phyloP scores from a whole-genome alignment of 2,797 vertebrate species.

The Mastacembelus armatus region DNA sequence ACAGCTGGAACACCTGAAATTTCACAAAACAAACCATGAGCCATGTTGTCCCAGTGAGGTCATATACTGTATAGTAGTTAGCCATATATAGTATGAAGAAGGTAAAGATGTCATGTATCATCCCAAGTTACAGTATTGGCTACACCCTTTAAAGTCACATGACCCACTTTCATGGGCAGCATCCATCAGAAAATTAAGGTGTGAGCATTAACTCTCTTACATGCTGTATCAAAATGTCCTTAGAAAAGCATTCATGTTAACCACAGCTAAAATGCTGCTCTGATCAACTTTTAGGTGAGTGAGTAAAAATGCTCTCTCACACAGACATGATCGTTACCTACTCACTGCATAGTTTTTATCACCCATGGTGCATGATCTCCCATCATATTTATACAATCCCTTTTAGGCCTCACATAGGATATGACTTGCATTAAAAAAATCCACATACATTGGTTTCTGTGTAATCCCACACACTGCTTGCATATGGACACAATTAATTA shows the following conservation, averaged over 20 bases:
- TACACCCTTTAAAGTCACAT: not conserved
- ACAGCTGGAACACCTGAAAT: slow-evolving; percentile 88
- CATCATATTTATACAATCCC: not conserved
- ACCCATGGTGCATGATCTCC: too few relatives aligned
- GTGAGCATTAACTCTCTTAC: not conserved
- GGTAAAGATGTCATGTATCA: not conserved
- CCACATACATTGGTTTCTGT: not conserved
- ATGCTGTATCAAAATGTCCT: not conserved
- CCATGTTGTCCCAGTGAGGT: not conserved
- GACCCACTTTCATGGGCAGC: not conserved
- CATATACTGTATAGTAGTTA: not conserved
- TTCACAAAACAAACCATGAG: slow-evolving; percentile 36
- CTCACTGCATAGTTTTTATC: too few relatives aligned
- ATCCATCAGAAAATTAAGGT: not conserved
- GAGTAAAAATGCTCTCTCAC: not conserved
- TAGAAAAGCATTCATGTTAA: not conserved
- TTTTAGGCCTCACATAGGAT: not conserved
- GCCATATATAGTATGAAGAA: not conserved
- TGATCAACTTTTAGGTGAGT: not conserved
- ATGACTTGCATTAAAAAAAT: not conserved
- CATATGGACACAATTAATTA: slow-evolving; percentile 8
- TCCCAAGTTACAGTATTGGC: not conserved
- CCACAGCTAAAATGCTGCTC: not conserved
- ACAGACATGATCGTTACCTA: not conserved
- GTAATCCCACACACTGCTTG: not conserved